These are phyloP conservation scores for Shinisaurus crocodilurus DNA, from an alignment of 2,113 vertebrate species.

Conservation along the genomic window DNA sequence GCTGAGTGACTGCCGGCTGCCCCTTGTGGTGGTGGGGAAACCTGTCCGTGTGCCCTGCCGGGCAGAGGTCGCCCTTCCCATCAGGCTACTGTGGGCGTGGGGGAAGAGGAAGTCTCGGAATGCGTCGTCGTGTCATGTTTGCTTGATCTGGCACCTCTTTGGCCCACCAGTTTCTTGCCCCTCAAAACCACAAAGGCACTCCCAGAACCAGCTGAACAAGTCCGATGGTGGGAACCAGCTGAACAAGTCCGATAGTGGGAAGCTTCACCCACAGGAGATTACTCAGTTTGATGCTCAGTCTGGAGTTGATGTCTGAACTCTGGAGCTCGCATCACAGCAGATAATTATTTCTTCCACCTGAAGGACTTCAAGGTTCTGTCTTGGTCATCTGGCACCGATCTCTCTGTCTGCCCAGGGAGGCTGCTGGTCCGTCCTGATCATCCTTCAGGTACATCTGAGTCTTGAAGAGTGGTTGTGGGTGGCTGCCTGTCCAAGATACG, in stretches of 20 bases:
- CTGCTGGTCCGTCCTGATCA: background rate
- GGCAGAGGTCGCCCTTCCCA: background rate
- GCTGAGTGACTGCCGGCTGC: no score
- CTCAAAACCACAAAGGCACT: background rate
- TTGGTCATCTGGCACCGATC: background rate
- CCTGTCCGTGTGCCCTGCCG: no score
- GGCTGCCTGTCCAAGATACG: background rate
- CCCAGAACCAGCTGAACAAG: conserved; percentile 1
- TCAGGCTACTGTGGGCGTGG: background rate
- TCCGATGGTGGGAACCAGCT: background rate
- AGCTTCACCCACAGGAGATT: background rate
- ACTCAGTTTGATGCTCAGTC: background rate
- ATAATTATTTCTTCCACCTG: rapidly evolving
- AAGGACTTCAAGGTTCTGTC: no score
- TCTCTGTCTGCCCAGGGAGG: background rate
- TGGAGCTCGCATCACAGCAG: no score
- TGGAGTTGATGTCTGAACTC: no score
- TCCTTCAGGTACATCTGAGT: background rate
- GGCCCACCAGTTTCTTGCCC: background rate
- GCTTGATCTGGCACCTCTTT: background rate
- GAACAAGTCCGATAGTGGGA: background rate
- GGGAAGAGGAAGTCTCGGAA: background rate
- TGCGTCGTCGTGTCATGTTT: background rate
- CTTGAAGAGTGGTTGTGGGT: background rate
- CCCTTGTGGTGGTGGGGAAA: background rate